Evolutionary conservation across 1,140 invertebrate species (phyloP).

Genomic region (Bombus pascuorum): DNA sequence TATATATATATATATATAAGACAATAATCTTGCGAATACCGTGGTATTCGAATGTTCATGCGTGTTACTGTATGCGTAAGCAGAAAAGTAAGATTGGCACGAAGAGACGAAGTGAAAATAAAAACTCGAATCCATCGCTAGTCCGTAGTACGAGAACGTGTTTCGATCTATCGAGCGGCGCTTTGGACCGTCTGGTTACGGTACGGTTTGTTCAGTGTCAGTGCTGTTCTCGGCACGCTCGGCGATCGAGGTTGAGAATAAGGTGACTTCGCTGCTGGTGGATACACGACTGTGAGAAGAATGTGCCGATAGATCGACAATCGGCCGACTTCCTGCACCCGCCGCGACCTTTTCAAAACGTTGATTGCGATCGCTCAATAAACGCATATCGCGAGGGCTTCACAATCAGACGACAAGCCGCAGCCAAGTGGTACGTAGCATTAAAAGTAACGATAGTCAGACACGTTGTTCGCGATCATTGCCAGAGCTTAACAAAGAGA

Average conservation of each 20-base stretch:
- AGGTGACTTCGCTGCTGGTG: conserved; percentile 2
- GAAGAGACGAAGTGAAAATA: too few species aligned
- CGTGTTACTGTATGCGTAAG: background rate
- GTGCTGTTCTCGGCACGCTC: conserved; percentile 52
- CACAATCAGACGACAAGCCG: background rate
- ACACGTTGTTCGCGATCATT: background rate
- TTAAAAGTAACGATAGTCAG: background rate
- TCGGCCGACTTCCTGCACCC: conserved; percentile 30
- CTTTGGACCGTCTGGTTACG: conserved; percentile 33
- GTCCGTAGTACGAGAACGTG: conserved; percentile 19
- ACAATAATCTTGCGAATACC: too few species aligned
- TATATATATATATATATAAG: too few species aligned
- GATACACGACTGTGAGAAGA: background rate
- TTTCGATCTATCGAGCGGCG: conserved; percentile 39
- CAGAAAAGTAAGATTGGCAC: background rate
- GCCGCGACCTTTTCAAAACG: conserved; percentile 35
- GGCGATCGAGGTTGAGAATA: conserved; percentile 42
- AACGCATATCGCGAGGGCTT: background rate
- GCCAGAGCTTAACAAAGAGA: background rate
- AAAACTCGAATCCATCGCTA: conserved; percentile 39
- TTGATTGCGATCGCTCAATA: background rate
- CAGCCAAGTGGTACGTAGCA: conserved; percentile 27
- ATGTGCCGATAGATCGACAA: conserved; percentile 50
- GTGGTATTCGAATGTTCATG: too few species aligned
- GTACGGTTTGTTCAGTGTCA: conserved; percentile 52